Evolutionary conservation across 2,888 invertebrate species (phyloP), one percentile per base, ranked within the genome.

Genomic region (Drosophila picticornis): DNA sequence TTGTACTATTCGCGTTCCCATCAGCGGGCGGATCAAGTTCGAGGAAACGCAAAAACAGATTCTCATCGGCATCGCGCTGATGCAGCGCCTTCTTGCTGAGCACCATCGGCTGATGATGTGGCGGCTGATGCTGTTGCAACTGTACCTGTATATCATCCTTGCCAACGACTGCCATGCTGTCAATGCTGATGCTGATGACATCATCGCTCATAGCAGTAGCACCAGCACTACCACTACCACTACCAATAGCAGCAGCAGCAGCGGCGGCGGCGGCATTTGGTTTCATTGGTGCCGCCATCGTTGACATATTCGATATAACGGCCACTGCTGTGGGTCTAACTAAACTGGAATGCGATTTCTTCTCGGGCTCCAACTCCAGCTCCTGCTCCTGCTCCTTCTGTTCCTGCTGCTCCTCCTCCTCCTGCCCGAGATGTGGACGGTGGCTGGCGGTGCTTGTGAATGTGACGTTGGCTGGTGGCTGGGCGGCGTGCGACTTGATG

Each of bases 1-100:
- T 77, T n/a, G 80, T 84, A 36, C 72, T 76, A 7, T 83, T 88
- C 92, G 94, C 95, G 72, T 96, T 96, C n/a, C 75, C 81, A 66
- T 91, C 91, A 55, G 81, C 72, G 7, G 86, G 86, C 0, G 97
- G 97, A 93, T 97, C 97, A 80, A 97, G 94, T 93, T 97, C 97
- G 89, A 97, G 93, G 92, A 97, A 97, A 68, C 96, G 93, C 58
- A 96, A 94, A 92, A 96, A 96, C 57, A 96, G 93, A 92, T 96
- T 96, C 92, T 96, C 96, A 84, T 96, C 96, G 13, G 96, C 96
- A 84, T 96, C 95, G 4, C 95, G 93, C 83, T 95, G 95, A 56
- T 94, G 93, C 50, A 95, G 91, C 0, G 95, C 95, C 53, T 95
- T 95, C 83, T 93, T 95, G 93, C 82, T 95, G 92, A 93, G 86